phyloP scores from a whole-genome alignment of 2,888 invertebrate genomes.

The Limulus polyphemus region DNA sequence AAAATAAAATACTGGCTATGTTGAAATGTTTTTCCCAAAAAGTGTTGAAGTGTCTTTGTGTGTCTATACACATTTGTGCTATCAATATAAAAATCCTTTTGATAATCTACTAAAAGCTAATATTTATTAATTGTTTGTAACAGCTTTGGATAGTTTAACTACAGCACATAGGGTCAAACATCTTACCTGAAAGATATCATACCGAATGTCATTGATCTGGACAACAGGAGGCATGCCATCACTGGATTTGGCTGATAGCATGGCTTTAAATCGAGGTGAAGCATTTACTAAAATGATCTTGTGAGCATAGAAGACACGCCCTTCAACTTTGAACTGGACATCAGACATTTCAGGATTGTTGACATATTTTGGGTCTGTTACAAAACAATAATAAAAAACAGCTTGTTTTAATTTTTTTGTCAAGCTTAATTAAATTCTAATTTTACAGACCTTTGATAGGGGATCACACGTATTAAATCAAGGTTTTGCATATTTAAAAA shows the following conservation, averaged over 20 bases:
- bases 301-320: slow-evolving; percentile 80
- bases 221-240: slow-evolving; percentile 68
- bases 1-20: too few relatives aligned
- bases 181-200: slow-evolving; percentile 75
- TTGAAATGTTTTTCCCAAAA: too few relatives aligned
- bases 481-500: too few relatives aligned
- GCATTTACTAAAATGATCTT: slow-evolving; percentile 86
- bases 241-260: slow-evolving; percentile 62
- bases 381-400: background rate
- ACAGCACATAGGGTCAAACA: background rate
- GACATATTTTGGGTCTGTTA: slow-evolving; percentile 69
- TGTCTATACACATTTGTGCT: too few relatives aligned
- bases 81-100: too few relatives aligned
- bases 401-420: too few relatives aligned
- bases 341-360: slow-evolving; percentile 87
- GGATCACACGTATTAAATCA: too few relatives aligned
- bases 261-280: slow-evolving; percentile 68
- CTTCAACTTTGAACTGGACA: slow-evolving; percentile 82
- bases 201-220: slow-evolving; percentile 82
- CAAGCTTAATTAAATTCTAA: too few relatives aligned
- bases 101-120: background rate
- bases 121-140: background rate
- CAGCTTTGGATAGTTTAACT: too few relatives aligned
- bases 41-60: too few relatives aligned
- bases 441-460: too few relatives aligned